phyloP scores from a whole-genome alignment of 2,797 vertebrate genomes.

The Tokudaia muenninki region DNA sequence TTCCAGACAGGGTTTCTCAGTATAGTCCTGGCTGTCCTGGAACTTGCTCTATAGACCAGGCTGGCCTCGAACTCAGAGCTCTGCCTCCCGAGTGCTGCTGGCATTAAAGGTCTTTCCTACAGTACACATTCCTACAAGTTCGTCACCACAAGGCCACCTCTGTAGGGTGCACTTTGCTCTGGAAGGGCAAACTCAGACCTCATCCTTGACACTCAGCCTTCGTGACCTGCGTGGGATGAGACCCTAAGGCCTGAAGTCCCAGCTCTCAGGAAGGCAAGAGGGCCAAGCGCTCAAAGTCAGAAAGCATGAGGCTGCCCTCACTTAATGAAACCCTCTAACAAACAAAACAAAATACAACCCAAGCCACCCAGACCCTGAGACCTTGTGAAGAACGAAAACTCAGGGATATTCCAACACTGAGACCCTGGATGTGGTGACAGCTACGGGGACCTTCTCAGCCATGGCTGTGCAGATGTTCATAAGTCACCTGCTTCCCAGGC shows the following conservation, averaged over 20 bases:
- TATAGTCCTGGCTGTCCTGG: neutral
- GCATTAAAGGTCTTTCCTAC: neutral
- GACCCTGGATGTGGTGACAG: neutral
- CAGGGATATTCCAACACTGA: neutral
- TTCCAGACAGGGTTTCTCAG: neutral
- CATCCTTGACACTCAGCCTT: neutral
- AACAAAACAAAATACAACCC: neutral
- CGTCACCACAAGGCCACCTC: neutral
- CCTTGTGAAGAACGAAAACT: neutral
- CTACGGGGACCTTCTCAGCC: neutral
- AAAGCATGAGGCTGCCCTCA: neutral
- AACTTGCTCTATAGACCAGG: neutral
- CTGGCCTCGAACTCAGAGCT: neutral
- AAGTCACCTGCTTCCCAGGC: neutral
- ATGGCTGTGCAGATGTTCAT: accelerated
- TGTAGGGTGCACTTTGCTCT: neutral
- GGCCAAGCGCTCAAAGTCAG: neutral
- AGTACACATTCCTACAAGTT: neutral
- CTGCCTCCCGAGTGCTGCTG: neutral
- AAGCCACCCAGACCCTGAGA: neutral
- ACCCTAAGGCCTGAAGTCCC: neutral
- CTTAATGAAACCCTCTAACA: neutral
- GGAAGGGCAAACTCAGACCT: neutral
- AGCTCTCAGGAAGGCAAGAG: neutral
- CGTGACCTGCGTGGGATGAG: neutral